Evolutionary conservation across 2,797 vertebrate genomes (phyloP).

Genomic region (Percopsis omiscomaycus): DNA sequence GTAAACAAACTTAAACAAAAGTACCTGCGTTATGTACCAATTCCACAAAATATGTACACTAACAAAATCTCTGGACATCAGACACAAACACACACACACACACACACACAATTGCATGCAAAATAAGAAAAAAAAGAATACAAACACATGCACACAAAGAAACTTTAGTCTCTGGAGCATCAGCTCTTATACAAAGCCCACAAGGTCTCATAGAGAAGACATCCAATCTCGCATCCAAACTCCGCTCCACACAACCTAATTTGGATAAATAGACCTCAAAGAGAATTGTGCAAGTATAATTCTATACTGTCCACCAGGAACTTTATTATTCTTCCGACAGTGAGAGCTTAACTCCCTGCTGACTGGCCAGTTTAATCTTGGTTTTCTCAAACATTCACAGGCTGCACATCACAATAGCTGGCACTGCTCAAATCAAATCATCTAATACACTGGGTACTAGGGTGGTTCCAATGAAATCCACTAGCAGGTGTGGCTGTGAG

Average conservation of each 20-base stretch:
- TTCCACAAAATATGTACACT: no score
- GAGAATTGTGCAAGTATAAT: conserved; percentile 21
- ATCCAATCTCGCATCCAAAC: conserved; percentile 27
- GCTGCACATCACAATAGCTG: conserved; percentile 1
- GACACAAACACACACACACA: no score
- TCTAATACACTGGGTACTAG: neutral
- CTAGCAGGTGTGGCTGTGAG: conserved; percentile 3
- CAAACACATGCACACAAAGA: neutral
- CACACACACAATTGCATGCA: no score
- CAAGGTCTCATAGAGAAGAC: neutral
- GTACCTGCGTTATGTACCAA: no score
- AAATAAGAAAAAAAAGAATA: no score
- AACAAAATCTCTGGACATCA: no score
- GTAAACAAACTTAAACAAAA: no score
- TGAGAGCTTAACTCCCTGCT: conserved; percentile 5
- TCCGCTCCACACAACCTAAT: conserved; percentile 1
- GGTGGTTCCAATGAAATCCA: conserved; percentile 22
- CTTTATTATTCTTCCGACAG: conserved; percentile 22
- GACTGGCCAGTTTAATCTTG: conserved; percentile 20
- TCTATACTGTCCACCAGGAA: neutral
- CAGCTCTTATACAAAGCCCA: no score
- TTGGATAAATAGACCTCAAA: conserved; percentile 9
- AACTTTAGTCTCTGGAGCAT: neutral
- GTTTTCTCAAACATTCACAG: conserved; percentile 10
- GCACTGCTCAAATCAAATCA: neutral